A percentile compares a stretch with the other conserved stretches of the same genome.
Evolutionary conservation across 30 jellyfish, hydroid and myxozoan genomes (phyloP).

Genomic region (Cassiopea andromeda): DNA sequence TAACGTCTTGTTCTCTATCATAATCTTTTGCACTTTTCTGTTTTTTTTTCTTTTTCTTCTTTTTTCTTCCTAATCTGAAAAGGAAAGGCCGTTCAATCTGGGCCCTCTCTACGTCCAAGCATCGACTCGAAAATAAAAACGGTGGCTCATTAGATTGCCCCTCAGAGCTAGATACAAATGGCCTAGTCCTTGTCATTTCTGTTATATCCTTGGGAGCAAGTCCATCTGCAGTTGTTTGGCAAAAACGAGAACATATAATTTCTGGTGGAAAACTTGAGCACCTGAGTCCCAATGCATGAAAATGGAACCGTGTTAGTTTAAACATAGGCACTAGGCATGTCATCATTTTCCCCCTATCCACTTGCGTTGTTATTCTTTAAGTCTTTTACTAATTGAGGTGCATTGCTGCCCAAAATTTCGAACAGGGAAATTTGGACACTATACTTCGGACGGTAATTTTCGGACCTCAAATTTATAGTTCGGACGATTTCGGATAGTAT

Average conservation of each 20-base stretch:
- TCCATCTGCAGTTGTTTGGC: neutral
- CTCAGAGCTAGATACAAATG: neutral
- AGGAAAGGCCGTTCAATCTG: conserved; percentile 40
- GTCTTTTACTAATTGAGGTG: neutral
- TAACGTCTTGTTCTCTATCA: neutral
- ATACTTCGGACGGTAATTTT: too few relatives aligned
- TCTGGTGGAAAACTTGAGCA: neutral
- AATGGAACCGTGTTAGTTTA: neutral
- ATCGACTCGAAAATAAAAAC: neutral
- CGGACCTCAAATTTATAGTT: too few relatives aligned
- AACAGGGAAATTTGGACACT: too few relatives aligned
- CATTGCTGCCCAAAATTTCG: neutral
- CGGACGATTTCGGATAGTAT: too few relatives aligned
- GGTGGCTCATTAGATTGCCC: conserved; percentile 6
- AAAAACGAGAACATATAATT: neutral
- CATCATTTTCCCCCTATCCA: neutral
- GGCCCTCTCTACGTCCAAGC: neutral
- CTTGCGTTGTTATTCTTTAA: neutral
- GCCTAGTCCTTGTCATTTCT: neutral
- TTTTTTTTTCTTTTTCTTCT: conserved; percentile 32
- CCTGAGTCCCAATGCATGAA: neutral
- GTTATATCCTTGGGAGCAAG: neutral
- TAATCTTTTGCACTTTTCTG: conserved; percentile 4
- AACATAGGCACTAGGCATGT: neutral
- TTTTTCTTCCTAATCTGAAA: conserved; percentile 1